Evolutionary conservation across 2,888 invertebrate species (phyloP), one percentile per base, ranked within the genome.

Genomic region (Xestia rhomboidea): DNA sequence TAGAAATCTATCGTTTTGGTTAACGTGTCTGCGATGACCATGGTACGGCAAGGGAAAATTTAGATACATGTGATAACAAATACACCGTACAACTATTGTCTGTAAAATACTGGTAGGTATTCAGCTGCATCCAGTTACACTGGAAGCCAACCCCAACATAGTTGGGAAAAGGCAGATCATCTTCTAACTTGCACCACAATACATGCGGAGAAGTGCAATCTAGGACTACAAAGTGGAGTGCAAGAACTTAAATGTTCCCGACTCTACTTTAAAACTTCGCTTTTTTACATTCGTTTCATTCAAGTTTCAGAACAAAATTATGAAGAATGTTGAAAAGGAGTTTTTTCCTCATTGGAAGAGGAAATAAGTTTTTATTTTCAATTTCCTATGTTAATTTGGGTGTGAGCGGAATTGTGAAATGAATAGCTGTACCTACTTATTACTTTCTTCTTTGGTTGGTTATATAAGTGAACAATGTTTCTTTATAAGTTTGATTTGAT

Each of bases 221-320:
- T 76, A 78, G 60, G 46, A 54, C 82, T 81, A 76, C 83, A 82
- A 88, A 87, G 73, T 80, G 76, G 68, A 77, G 77, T 78, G 49
- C 60, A 69, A 73, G 78, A 84, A 83, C 77, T 83, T 77, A 73
- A 87, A 79, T 68, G 85, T 81, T 76, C 57, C 63, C 77, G 63
- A 81, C 74, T 68, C 64, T 34, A 67, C 68, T 69, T 10, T 64
- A 13, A 70, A 76, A 72, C 38, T 38, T 77, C 60, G 30, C 34
- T 24, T 60, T 73, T 73, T 76, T 75, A 62, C 30, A 68, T 68
- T 76, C 8, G 13, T 44, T 79, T 74, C 60, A 60, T 74, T 76
- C 54, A 51, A 86, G 73, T 76, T 86, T 72, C 64, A 30, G 54
- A 82, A 76, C 73, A 68, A 77, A 60, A 77, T 77, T 66, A 77